Evolutionary conservation across 1,140 invertebrate genomes (phyloP).

Genomic region (Macrobrachium nipponense): DNA sequence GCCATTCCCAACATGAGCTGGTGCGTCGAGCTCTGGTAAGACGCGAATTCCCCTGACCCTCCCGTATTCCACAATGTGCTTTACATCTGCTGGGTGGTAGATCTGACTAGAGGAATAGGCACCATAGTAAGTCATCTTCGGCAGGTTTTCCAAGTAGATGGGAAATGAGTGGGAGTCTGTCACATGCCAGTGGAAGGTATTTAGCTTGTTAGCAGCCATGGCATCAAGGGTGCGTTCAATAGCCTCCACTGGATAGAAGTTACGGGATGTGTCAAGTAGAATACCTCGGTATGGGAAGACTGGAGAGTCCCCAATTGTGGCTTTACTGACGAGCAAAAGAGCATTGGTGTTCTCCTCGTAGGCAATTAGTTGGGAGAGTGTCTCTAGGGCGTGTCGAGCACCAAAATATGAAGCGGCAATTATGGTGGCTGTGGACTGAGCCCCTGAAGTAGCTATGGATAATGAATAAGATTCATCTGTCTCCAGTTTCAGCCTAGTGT

Average conservation of each 20-base stretch:
- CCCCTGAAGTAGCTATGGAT: constrained; percentile 66
- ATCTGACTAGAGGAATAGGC: constrained; percentile 74
- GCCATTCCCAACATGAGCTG: constrained; percentile 88
- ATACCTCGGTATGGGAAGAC: constrained; percentile 58
- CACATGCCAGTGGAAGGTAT: constrained; percentile 90
- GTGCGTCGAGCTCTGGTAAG: constrained; percentile 87
- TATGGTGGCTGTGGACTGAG: constrained; percentile 65
- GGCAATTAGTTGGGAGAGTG: constrained; percentile 66
- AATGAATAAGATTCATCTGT: constrained; percentile 79
- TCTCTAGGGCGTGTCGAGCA: constrained; percentile 66
- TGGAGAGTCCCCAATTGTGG: constrained; percentile 46
- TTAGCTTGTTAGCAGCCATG: constrained; percentile 85
- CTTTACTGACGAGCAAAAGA: constrained; percentile 35
- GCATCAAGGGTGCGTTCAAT: constrained; percentile 83
- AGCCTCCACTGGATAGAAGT: constrained; percentile 75
- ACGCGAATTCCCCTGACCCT: constrained; percentile 81
- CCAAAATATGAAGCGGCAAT: constrained; percentile 66
- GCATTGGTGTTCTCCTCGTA: constrained; percentile 55
- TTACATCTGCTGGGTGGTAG: constrained; percentile 79
- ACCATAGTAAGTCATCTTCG: constrained; percentile 78
- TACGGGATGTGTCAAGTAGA: constrained; percentile 61
- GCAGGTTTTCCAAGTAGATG: constrained; percentile 77
- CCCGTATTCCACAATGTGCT: constrained; percentile 79
- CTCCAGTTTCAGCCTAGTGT: constrained; percentile 71
- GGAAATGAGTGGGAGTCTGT: constrained; percentile 89